Evolutionary conservation across 2,113 vertebrate genomes (phyloP).

Genomic region (Azemiops feae): DNA sequence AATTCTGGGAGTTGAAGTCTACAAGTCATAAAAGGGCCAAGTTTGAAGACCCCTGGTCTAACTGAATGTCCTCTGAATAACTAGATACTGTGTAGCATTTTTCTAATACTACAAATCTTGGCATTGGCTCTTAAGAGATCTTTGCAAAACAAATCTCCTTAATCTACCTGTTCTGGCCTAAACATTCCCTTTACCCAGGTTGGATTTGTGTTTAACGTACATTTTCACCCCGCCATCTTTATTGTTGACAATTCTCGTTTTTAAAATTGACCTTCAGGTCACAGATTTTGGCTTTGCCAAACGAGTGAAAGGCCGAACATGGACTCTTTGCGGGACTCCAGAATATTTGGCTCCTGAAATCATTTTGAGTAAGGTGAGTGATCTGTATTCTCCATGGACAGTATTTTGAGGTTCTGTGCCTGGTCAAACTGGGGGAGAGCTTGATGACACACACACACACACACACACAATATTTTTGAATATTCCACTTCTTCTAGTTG

Average conservation of each 20-base stretch:
- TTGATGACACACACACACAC: neutral
- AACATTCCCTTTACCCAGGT: neutral
- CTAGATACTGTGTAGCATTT: neutral
- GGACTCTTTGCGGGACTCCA: conserved; percentile 91
- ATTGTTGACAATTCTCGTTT: neutral
- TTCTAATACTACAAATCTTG: neutral
- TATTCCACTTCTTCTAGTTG: neutral
- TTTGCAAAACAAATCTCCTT: neutral
- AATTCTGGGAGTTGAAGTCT: no score
- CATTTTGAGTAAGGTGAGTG: conserved; percentile 86
- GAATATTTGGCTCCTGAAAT: conserved; percentile 93
- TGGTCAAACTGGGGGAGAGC: neutral
- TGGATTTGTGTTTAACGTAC: neutral
- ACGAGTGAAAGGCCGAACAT: conserved; percentile 90
- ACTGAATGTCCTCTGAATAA: neutral
- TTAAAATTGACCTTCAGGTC: conserved; percentile 68
- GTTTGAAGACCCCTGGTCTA: neutral
- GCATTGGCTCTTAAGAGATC: neutral
- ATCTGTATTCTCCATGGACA: neutral
- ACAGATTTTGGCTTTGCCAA: conserved; percentile 95
- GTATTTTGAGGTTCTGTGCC: neutral
- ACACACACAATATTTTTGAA: no score
- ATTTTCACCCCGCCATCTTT: neutral
- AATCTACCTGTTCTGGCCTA: neutral
- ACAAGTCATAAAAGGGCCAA: no score